These are phyloP conservation scores for Peromyscus polionotus DNA, from an alignment of 2,113 vertebrate species.

Conservation along the genomic window DNA sequence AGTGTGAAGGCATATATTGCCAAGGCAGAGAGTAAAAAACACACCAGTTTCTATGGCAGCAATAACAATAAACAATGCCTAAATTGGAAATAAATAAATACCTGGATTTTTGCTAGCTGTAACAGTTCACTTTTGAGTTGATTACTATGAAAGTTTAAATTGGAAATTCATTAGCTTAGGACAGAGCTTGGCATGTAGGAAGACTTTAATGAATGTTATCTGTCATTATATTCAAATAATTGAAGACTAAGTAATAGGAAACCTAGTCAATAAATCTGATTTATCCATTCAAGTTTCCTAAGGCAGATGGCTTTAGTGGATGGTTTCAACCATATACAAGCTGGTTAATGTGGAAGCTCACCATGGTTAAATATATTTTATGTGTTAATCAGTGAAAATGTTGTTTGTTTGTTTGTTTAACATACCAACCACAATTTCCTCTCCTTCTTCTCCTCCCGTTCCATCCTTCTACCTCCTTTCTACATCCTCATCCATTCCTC, in stretches of 20 bases:
- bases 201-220: neutral
- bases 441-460: too few relatives aligned
- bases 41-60: neutral
- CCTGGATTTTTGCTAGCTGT: neutral
- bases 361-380: neutral
- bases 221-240: conserved; percentile 25
- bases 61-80: neutral
- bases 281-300: neutral
- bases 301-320: neutral
- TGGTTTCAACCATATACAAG: neutral
- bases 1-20: neutral
- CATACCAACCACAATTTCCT: too few relatives aligned
- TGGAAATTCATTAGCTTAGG: neutral
- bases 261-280: neutral
- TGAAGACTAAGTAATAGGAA: conserved; percentile 32
- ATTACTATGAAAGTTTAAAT: conserved; percentile 4
- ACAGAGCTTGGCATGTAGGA: neutral
- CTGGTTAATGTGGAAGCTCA: neutral
- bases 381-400: too few relatives aligned
- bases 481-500: too few relatives aligned
- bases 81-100: neutral
- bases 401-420: too few relatives aligned
- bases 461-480: too few relatives aligned
- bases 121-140: neutral
- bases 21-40: neutral